Base-by-base conservation (phyloP, 2,113 vertebrate genomes). In the Coreoperca whiteheadi region DNA sequence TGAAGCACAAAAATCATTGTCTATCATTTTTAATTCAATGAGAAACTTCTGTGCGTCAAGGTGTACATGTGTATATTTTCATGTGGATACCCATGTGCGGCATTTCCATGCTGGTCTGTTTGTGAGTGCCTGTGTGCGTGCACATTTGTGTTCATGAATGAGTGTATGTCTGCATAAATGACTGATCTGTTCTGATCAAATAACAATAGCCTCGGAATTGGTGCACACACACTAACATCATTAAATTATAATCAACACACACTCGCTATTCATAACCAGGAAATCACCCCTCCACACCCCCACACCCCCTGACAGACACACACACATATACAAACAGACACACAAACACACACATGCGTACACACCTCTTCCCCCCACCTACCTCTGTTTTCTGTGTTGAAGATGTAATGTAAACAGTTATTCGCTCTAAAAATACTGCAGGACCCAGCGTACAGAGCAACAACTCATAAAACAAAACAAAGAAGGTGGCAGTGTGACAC, bases 211-310 rank as follows among this genome's bases (percentile, higher is more conserved):
- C 66, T 67, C 63, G 59, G 34, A 81, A 72, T 21, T 39, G 50
- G 63, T 83, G 48, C 68, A 72, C 53, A 25, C 34, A 57, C 70
- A 68, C 75, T 21, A 23, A 80, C 78, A 84, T 88, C 61, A 77
- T 91, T 86, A 69, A 87, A 87, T 76, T 68, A 81, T 82, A 79
- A 89, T 85, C 81, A 84, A 60, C 63, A 63, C 30, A 68, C 66
- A 53, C 84, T 78, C 10, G 54, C 66, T 83, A 68, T 83, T 88
- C 89, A 88, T 79, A 87, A 80, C 57, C 64, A 85, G 86, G 86
- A 90, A 89, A 86, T 68, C n/a, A 53, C 78, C 56, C 50, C 69
- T 18, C 64, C 63, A 48, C 59, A 32, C 53, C 65, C 46, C n/a
- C 37, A 80, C 23, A 12, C 43, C n/a, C 68, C 10, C 56, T 11